Conservation (phyloP, 2,888 invertebrate species). For the Asteroscopus sphinx region DNA sequence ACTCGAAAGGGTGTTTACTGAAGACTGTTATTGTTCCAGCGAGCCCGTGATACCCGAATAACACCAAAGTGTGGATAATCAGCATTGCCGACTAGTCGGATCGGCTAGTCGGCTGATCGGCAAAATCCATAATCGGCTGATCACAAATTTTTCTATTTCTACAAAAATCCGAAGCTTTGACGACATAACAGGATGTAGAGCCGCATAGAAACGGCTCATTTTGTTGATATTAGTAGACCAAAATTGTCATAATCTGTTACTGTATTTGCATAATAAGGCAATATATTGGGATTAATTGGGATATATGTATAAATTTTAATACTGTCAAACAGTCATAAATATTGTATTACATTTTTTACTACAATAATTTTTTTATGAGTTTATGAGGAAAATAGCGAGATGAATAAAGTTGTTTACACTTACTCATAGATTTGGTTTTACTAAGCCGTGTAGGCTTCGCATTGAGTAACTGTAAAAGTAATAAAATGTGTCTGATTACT, state of each 20-base stretch:
- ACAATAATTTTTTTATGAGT: slow-evolving; percentile 17
- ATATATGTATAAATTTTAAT: slow-evolving; percentile 46
- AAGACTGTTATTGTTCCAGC: no score
- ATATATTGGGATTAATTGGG: slow-evolving; percentile 55
- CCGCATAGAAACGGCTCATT: slow-evolving; percentile 39
- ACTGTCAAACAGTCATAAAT: slow-evolving; percentile 55
- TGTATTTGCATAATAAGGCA: slow-evolving; percentile 54
- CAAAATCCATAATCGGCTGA: no score
- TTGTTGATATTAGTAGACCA: slow-evolving; percentile 38
- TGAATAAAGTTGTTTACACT: slow-evolving; percentile 14
- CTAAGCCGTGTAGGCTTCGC: slow-evolving; percentile 3
- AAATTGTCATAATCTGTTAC: slow-evolving; percentile 46
- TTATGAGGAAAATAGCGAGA: slow-evolving; percentile 15
- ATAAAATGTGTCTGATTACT: slow-evolving; percentile 10
- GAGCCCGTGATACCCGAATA: no score
- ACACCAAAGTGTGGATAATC: no score
- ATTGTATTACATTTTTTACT: slow-evolving; percentile 31
- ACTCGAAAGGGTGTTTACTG: no score
- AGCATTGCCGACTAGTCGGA: no score
- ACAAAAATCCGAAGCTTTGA: slow-evolving; percentile 16
- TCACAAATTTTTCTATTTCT: no score
- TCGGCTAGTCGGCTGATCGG: no score
- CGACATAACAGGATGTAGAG: slow-evolving; percentile 31
- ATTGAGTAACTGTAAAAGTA: slow-evolving; percentile 9
- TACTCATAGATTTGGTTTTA: slow-evolving; percentile 10